phyloP scores from a whole-genome alignment of 2,888 invertebrate genomes.

The Nasonovia ribisnigri region DNA sequence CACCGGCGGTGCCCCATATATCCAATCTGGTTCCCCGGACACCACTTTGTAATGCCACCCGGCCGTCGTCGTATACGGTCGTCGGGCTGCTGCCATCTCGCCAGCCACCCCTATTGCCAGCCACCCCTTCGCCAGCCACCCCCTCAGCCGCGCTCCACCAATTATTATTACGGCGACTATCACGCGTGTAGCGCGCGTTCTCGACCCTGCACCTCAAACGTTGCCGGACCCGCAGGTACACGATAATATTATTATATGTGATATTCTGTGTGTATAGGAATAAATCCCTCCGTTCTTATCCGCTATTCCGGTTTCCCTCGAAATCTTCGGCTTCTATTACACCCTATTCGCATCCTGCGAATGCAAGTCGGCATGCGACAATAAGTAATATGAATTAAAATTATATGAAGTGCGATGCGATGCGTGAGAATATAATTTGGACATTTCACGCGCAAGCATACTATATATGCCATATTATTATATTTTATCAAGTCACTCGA shows the following conservation, averaged over 20 bases:
- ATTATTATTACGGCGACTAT: constrained; percentile 3
- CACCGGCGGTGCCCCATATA: neutral
- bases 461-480: neutral
- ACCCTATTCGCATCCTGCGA: neutral
- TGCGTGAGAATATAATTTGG: neutral
- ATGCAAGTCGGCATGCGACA: neutral
- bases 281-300: neutral
- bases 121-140: neutral
- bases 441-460: neutral
- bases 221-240: neutral
- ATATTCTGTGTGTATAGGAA: neutral
- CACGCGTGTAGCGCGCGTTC: neutral
- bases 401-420: neutral
- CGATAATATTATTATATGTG: neutral
- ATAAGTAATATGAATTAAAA: neutral
- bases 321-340: neutral
- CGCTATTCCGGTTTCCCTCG: neutral
- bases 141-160: neutral
- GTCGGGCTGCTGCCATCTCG: neutral
- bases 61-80: neutral
- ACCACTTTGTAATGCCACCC: constrained; percentile 26
- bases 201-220: neutral
- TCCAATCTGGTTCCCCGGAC: constrained; percentile 63
- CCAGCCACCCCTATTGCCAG: neutral
- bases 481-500: neutral